Base-by-base conservation (phyloP, 2,797 vertebrate species). In the Picus viridis region DNA sequence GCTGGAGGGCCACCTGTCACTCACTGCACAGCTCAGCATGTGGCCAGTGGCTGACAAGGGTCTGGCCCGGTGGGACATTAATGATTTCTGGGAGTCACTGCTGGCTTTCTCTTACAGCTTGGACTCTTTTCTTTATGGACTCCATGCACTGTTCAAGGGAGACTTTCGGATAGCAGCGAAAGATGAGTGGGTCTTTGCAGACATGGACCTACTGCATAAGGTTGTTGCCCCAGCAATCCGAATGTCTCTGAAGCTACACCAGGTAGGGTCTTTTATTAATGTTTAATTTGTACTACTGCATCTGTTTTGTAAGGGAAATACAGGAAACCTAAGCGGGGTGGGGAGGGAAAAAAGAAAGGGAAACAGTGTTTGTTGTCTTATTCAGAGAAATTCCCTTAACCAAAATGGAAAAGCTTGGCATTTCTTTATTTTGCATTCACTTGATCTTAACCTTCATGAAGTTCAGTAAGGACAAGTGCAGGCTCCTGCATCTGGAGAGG, bases 201-300 rank as follows among this genome's bases (percentile, higher is more conserved):
- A 99, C 91, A 98, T 99, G 97, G 99, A 99, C 93, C 97, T 99
- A 4, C 96, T 99, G 84, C 99, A 99, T 92, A 99, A 98, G 86
- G 98, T 99, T 19, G 98, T 99, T 22, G 98, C 98, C 41, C 99
- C 99, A 0, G 99, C 99, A 5, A 98, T 99, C 70, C 97, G 99
- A 91, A 99, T 99, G 99, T 99, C 99, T 79, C 98, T 99, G 95
- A 99, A 99, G 89, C 98, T 99, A 53, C 99, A 99, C 92, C 99
- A 99, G 98, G 99, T 99, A 93, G 67, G 36, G 43, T 5, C 32
- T 47, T 45, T 19, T 16, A 39, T 20, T 17, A 39, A 19, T 59
- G 80, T 92, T 57, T 29, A 64, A 20, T 49, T 51, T 80, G 51
- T 61, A 43, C 10, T 84, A 1, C 26, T 34, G 6, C 10, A 12